Percentiles rank a stretch among this genome's conserved stretches.
Conservation (phyloP, 2,888 invertebrate genomes). For the Netelia melanura region DNA sequence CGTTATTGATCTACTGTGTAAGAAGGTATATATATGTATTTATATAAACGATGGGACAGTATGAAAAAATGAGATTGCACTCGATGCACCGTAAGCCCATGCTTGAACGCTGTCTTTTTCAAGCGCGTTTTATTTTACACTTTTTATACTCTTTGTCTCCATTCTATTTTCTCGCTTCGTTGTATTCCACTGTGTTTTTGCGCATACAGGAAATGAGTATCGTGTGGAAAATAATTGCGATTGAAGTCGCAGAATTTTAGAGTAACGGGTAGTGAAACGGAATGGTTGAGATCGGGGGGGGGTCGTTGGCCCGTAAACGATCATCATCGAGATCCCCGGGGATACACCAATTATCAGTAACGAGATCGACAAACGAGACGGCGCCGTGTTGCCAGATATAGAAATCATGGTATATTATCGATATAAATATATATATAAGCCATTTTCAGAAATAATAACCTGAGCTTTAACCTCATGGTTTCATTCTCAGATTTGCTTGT, state of each 20-base stretch:
- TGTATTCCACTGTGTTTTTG: neutral
- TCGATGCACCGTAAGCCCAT: too few species aligned
- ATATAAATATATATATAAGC: neutral
- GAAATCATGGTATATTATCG: conserved; percentile 36
- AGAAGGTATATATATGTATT: too few species aligned
- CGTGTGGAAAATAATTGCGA: conserved; percentile 33
- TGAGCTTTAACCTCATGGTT: too few species aligned
- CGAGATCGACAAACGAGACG: conserved; percentile 66
- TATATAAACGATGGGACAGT: too few species aligned
- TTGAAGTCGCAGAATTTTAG: conserved; percentile 1
- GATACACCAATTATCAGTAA: conserved; percentile 67
- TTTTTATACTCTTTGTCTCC: too few species aligned
- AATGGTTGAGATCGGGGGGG: neutral
- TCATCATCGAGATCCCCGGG: conserved; percentile 58
- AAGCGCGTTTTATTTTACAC: too few species aligned
- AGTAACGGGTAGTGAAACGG: neutral
- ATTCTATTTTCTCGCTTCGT: too few species aligned
- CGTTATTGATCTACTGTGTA: too few species aligned
- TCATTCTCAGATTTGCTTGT: too few species aligned
- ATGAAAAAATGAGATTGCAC: too few species aligned
- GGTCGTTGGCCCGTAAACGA: conserved; percentile 41
- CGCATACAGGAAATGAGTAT: conserved; percentile 5
- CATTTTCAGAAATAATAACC: neutral
- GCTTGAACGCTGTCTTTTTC: too few species aligned
- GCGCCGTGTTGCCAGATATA: conserved; percentile 55